phyloP scores from a whole-genome alignment of 37 sponge, comb jelly and placozoan species.

The Mnemiopsis leidyi region DNA sequence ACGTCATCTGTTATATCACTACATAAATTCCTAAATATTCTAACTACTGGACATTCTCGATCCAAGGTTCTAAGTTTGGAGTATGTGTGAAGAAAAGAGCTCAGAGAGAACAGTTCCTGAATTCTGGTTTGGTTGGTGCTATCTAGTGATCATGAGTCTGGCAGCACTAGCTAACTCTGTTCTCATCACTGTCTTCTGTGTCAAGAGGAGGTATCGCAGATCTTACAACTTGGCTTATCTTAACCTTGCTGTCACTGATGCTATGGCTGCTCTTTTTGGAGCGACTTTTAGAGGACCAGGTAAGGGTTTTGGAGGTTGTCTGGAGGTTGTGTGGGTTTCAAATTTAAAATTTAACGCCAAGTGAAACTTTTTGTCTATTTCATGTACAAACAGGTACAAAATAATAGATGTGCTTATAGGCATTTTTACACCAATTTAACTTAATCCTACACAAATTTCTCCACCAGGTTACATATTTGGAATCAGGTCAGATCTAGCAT shows the following conservation, averaged over 20 bases:
- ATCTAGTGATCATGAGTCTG: background rate
- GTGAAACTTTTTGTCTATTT: too few relatives aligned
- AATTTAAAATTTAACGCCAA: too few relatives aligned
- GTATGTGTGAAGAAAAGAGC: background rate
- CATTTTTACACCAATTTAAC: too few relatives aligned
- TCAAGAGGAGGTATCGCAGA: background rate
- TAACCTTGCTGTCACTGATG: conserved; percentile 11
- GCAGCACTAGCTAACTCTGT: background rate
- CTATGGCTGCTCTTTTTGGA: background rate
- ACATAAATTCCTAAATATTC: too few relatives aligned
- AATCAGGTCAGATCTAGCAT: background rate
- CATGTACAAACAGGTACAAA: too few relatives aligned
- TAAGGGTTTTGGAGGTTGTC: too few relatives aligned
- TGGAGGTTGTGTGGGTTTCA: too few relatives aligned
- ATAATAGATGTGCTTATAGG: too few relatives aligned
- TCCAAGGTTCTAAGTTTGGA: too few relatives aligned
- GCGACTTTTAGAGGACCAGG: conserved; percentile 24
- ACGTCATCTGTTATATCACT: too few relatives aligned
- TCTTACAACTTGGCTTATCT: background rate
- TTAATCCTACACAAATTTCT: too few relatives aligned
- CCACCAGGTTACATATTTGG: background rate
- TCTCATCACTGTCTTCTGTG: background rate
- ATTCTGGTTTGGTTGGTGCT: conserved; percentile 1
- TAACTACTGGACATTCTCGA: too few relatives aligned
- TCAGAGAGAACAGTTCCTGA: background rate